Percentiles rank a stretch among this genome's conserved stretches.
Evolutionary conservation across 1,140 invertebrate genomes (phyloP).

Genomic region (Wiebesia pumilae): DNA sequence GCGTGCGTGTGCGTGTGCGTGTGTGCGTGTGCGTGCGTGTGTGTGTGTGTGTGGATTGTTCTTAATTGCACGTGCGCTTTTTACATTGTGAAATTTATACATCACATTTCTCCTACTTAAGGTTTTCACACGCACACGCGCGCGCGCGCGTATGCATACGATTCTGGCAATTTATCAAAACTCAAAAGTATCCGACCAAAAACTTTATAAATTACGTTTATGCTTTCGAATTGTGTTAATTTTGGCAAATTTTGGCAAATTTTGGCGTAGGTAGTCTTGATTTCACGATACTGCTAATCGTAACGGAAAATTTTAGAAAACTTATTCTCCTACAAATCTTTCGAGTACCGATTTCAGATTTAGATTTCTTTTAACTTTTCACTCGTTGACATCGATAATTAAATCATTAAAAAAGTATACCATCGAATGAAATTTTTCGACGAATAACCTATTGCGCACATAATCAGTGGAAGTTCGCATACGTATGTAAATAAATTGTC

Average conservation of each 20-base stretch:
- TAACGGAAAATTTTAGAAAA: too few relatives aligned
- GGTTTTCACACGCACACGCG: too few relatives aligned
- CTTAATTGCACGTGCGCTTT: background rate
- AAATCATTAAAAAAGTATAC: background rate
- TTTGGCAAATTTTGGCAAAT: too few relatives aligned
- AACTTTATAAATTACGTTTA: background rate
- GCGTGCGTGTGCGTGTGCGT: too few relatives aligned
- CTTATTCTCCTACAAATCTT: too few relatives aligned
- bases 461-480: background rate
- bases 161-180: background rate
- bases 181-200: background rate
- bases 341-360: too few relatives aligned
- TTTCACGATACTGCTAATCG: too few relatives aligned
- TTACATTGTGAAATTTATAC: background rate
- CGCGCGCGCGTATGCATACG: too few relatives aligned
- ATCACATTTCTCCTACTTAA: too few relatives aligned
- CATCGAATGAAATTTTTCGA: background rate
- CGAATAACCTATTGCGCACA: slow-evolving; percentile 39
- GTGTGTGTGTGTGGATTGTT: background rate
- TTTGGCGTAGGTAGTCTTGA: too few relatives aligned
- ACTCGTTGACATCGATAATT: background rate
- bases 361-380: too few relatives aligned
- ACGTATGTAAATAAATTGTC: slow-evolving; percentile 34
- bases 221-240: background rate
- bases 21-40: too few relatives aligned